Base-by-base conservation (phyloP, 2,888 invertebrate genomes). In the Syrista parreyssii region DNA sequence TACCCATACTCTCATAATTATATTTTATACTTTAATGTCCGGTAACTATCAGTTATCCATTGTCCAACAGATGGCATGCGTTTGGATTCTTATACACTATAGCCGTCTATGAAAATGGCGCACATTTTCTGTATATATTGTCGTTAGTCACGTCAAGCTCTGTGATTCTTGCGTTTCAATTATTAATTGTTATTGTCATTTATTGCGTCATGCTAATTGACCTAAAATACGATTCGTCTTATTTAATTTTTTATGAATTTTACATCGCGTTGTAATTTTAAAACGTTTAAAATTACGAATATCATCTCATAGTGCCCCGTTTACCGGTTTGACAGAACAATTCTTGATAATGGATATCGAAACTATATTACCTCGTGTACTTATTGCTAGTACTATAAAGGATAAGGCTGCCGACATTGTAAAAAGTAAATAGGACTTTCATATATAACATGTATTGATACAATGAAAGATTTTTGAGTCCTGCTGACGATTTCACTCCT, bases 321-420 rank as follows among this genome's bases (percentile, higher is more conserved):
- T 68, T 79, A 76, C 76, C 23, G 12, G 76, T 76, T n/a, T 32
- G 34, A 73, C 78, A 36, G 33, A 31, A 71, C 72, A 73, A 35
- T 55, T 73, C 34, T 72, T 74, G 15, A 75, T 75, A 76, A 88
- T 88, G 88, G 85, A 89, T 85, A 9, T 55, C 55, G 55, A 55
- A 23, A 2, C 23, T 55, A 15, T 23, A 23, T 81, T 89, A 80
- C 90, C 91, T 73, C 86, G 86, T 75, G 84, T 89, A 68, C 81
- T 91, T 74, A 86, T 91, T 76, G 77, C 85, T 33, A 89, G 89
- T 68, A 86, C 87, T 9, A 82, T 82, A 72, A 81, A 77, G 73
- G 86, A 86, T 12, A 88, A 87, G 77, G 86, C 88, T 36, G 84
- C 80, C 73, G 87, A 89, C 79, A 87, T 91, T 73, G 89, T 87